phyloP scores from a whole-genome alignment of 2,888 invertebrate genomes.

The Liposcelis brunnea region DNA sequence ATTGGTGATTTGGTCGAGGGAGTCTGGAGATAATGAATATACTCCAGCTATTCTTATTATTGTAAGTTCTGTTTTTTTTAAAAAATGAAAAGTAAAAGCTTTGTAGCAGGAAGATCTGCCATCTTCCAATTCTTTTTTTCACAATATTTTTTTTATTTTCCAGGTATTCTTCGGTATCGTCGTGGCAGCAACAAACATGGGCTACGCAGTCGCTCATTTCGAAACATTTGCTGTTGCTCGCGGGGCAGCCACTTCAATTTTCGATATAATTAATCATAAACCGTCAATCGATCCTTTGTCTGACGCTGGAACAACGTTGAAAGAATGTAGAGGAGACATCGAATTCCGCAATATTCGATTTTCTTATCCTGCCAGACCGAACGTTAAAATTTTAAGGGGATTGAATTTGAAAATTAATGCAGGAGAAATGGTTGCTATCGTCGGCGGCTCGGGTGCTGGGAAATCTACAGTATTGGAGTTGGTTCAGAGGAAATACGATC shows the following conservation, averaged over 20 bases:
- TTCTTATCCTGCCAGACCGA: conserved; percentile 61
- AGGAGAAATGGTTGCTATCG: conserved; percentile 59
- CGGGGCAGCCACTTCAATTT: conserved; percentile 64
- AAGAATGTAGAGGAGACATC: conserved; percentile 44
- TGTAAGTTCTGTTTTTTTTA: conserved; percentile 17
- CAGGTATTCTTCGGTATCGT: conserved; percentile 67
- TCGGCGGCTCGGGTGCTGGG: conserved; percentile 57
- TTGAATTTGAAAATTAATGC: conserved; percentile 46
- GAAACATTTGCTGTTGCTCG: conserved; percentile 62
- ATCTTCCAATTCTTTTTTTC: no score
- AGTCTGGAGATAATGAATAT: conserved; percentile 19
- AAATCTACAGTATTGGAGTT: conserved; percentile 62
- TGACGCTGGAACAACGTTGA: conserved; percentile 38
- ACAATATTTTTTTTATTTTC: conserved; percentile 11
- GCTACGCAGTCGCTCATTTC: conserved; percentile 67
- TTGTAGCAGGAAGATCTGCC: no score
- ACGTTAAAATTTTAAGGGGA: conserved; percentile 47
- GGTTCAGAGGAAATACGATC: conserved; percentile 56
- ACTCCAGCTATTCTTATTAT: conserved; percentile 21
- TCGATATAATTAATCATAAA: conserved; percentile 52
- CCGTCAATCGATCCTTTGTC: conserved; percentile 57
- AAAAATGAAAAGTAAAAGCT: no score
- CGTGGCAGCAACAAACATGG: conserved; percentile 59
- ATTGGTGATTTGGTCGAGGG: conserved; percentile 22
- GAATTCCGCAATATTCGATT: conserved; percentile 56